phyloP scores from a whole-genome alignment of 2,888 invertebrate species.

The Gerris lacustris region DNA sequence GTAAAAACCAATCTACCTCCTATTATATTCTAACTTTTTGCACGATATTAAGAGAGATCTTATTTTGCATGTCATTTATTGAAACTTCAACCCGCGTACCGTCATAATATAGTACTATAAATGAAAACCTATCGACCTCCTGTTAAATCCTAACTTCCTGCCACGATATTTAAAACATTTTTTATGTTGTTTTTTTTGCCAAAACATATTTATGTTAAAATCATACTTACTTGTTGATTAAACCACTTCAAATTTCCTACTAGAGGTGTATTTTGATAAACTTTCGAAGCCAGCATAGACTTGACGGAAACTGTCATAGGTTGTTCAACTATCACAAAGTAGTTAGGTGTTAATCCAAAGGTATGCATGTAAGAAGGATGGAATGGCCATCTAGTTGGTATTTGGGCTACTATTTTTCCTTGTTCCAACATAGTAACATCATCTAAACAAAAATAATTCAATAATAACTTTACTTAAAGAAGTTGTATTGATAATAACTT shows the following conservation, averaged over 20 bases:
- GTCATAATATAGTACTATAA: too few relatives aligned
- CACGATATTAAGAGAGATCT: too few relatives aligned
- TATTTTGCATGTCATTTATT: too few relatives aligned
- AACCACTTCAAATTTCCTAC: slow-evolving; percentile 62
- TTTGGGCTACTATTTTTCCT: slow-evolving; percentile 54
- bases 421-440: slow-evolving; percentile 45
- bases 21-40: too few relatives aligned
- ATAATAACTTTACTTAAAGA: background rate
- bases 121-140: too few relatives aligned
- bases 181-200: too few relatives aligned
- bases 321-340: slow-evolving; percentile 79
- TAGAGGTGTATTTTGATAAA: slow-evolving; percentile 46
- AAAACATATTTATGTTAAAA: background rate
- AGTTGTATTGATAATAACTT: too few relatives aligned
- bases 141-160: background rate
- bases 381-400: slow-evolving; percentile 64
- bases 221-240: slow-evolving; percentile 48
- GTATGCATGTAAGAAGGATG: slow-evolving; percentile 88
- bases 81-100: too few relatives aligned
- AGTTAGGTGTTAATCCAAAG: slow-evolving; percentile 78
- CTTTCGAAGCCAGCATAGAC: slow-evolving; percentile 41
- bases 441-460: background rate
- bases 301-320: slow-evolving; percentile 62
- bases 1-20: too few relatives aligned
- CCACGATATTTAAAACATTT: background rate